A percentile compares a stretch with the other conserved stretches of the same genome.
Evolutionary conservation across 2,888 invertebrate genomes (phyloP).

Genomic region (Cheilosia vulpina): DNA sequence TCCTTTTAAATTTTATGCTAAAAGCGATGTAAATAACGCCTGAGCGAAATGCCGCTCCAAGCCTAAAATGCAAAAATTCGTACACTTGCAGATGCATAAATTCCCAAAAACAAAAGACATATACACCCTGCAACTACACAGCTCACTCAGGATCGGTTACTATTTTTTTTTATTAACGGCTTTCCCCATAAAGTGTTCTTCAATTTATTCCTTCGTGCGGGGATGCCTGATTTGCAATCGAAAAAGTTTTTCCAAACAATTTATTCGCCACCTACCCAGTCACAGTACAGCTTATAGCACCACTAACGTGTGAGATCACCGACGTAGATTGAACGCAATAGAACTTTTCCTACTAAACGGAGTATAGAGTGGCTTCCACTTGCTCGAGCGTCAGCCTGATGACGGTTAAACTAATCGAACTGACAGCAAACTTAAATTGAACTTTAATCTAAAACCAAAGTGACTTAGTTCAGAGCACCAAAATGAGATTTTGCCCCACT

Average conservation of each 20-base stretch:
- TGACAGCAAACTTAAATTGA: slow-evolving; percentile 74
- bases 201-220: slow-evolving; percentile 34
- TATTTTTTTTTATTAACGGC: background rate
- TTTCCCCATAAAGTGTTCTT: background rate
- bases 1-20: no score
- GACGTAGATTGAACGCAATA: slow-evolving; percentile 55
- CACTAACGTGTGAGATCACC: slow-evolving; percentile 37
- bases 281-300: background rate
- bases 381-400: slow-evolving; percentile 45
- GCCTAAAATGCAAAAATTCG: no score
- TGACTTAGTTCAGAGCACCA: slow-evolving; percentile 53
- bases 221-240: slow-evolving; percentile 43
- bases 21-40: no score
- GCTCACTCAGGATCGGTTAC: background rate
- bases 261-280: slow-evolving; percentile 46
- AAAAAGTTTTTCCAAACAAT: slow-evolving; percentile 68
- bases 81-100: no score
- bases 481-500: slow-evolving; percentile 18
- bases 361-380: slow-evolving; percentile 3
- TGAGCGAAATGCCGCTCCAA: no score
- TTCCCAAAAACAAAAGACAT: background rate
- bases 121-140: background rate
- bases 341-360: slow-evolving; percentile 28
- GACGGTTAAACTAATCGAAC: slow-evolving; percentile 73
- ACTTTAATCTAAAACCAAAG: slow-evolving; percentile 73